Percentiles rank a stretch among this genome's conserved stretches.
Evolutionary conservation across 2,797 vertebrate species (phyloP).

Genomic region (Schizopygopsis malacanthus): DNA sequence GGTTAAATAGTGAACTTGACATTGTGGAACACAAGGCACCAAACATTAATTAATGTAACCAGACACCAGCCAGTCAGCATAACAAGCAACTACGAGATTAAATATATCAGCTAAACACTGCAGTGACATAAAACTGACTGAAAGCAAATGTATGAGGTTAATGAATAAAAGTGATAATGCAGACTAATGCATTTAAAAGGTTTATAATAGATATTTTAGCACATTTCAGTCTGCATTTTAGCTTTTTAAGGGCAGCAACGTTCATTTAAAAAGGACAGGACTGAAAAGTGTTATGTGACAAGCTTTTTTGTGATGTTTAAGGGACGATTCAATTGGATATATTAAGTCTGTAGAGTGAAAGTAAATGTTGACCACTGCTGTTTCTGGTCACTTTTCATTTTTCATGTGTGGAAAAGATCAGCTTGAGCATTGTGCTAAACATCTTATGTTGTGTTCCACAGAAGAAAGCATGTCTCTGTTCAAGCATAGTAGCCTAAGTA

Average conservation of each 20-base stretch:
- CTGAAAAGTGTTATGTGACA: neutral
- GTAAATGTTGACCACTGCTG: neutral
- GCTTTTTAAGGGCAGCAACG: neutral
- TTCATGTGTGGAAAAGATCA: neutral
- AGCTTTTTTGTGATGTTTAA: neutral
- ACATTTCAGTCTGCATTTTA: neutral
- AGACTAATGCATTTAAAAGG: neutral
- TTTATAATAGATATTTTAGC: neutral
- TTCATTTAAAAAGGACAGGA: neutral
- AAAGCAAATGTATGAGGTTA: constrained; percentile 15
- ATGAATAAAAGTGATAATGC: constrained; percentile 9
- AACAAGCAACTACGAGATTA: neutral
- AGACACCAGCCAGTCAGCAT: constrained; percentile 24
- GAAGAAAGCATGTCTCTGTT: neutral
- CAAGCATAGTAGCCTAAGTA: neutral
- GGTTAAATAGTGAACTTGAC: constrained; percentile 34
- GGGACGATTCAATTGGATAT: neutral
- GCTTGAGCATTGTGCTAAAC: neutral
- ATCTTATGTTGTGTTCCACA: neutral
- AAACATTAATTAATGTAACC: constrained; percentile 6
- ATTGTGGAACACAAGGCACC: neutral
- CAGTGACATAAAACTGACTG: constrained; percentile 6
- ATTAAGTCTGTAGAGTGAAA: neutral
- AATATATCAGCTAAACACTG: constrained; percentile 8
- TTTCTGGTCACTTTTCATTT: neutral